phyloP scores from a whole-genome alignment of 2,797 vertebrate genomes.

The Acrossocheilus fasciatus region DNA sequence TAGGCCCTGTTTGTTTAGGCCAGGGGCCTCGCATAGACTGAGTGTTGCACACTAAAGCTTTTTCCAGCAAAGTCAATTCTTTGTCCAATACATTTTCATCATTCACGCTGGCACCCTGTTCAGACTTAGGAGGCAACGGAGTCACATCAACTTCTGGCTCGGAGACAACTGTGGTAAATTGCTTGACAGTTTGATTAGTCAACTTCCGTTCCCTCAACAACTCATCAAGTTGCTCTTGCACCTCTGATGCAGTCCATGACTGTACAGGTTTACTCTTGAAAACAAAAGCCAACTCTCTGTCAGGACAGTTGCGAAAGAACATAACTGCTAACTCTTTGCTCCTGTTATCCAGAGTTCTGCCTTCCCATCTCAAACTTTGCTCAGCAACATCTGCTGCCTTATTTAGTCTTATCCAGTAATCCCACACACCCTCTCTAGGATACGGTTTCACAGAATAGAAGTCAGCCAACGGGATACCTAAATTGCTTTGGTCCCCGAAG shows the following conservation, averaged over 20 bases:
- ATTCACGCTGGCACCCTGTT: background rate
- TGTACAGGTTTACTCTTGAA: slow-evolving; percentile 35
- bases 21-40: background rate
- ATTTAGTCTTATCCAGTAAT: slow-evolving; percentile 36
- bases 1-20: background rate
- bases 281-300: slow-evolving; percentile 3
- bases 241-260: slow-evolving; percentile 14
- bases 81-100: background rate
- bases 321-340: slow-evolving; percentile 12
- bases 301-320: slow-evolving; percentile 25
- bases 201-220: background rate
- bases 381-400: slow-evolving; percentile 20
- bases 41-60: background rate
- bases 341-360: slow-evolving; percentile 4
- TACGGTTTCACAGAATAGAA: slow-evolving; percentile 19
- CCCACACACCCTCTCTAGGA: background rate
- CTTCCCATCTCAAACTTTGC: background rate
- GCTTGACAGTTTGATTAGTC: background rate
- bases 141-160: background rate
- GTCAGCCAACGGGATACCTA: slow-evolving; percentile 6
- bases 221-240: slow-evolving; percentile 13
- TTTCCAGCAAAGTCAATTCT: slow-evolving; percentile 14
- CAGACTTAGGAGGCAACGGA: background rate
- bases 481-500: slow-evolving; percentile 3
- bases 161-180: background rate